Conservation (phyloP, 2,888 invertebrate genomes). For the Amaurobius ferox region DNA sequence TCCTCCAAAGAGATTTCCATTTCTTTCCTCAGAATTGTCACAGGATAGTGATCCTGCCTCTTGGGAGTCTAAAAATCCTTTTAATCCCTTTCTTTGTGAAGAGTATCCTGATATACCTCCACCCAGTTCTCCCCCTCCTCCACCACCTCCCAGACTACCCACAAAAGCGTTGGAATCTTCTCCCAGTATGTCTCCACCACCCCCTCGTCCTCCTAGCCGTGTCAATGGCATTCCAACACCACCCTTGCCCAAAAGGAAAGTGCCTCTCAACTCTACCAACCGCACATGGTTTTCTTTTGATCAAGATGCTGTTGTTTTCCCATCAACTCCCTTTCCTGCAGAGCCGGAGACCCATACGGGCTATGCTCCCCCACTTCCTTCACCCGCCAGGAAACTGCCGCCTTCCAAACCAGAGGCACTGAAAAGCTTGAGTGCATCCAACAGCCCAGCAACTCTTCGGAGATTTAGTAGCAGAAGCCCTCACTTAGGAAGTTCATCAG, state of each 20-base stretch:
- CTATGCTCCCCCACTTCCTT: constrained; percentile 58
- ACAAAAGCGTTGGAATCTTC: constrained; percentile 20
- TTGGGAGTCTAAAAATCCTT: constrained; percentile 30
- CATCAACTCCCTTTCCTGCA: neutral
- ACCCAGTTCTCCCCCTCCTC: constrained; percentile 60
- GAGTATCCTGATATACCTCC: constrained; percentile 30
- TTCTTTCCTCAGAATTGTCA: neutral
- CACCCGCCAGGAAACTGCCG: constrained; percentile 59
- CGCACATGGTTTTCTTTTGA: constrained; percentile 62
- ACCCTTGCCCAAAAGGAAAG: constrained; percentile 38
- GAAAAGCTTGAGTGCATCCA: constrained; percentile 38
- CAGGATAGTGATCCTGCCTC: neutral
- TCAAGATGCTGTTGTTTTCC: constrained; percentile 36
- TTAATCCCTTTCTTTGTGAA: constrained; percentile 59
- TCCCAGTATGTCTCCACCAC: constrained; percentile 31
- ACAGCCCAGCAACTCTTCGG: constrained; percentile 22
- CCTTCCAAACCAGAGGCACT: constrained; percentile 10
- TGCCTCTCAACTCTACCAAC: constrained; percentile 7
- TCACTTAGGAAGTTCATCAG: neutral
- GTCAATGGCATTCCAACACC: constrained; percentile 39
- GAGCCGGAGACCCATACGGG: neutral
- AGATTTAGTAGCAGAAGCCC: neutral
- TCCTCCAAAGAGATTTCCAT: constrained; percentile 32
- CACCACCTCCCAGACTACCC: constrained; percentile 63
- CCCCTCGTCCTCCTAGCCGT: constrained; percentile 36